Conservation (phyloP, 2,797 vertebrate genomes). For the Hypotaenidia philippensis region DNA sequence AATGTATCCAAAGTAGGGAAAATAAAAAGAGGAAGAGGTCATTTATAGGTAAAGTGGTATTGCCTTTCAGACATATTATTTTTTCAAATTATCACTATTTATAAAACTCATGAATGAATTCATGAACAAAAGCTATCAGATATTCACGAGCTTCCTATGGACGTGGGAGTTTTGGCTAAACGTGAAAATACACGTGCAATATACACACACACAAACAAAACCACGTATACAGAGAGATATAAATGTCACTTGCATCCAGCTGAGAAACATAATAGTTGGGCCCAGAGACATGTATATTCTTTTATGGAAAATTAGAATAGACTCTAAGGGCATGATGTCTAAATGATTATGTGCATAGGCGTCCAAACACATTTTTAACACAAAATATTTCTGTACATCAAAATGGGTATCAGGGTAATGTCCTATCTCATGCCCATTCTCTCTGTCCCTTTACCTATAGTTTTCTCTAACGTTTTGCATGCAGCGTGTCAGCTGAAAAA, state of each 20-base stretch:
- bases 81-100: slow-evolving; percentile 68
- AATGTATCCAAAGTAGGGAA: neutral
- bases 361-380: neutral
- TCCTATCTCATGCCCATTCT: neutral
- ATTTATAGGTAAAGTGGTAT: slow-evolving; percentile 28
- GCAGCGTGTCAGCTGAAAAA: neutral
- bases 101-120: slow-evolving; percentile 55
- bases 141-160: slow-evolving; percentile 34
- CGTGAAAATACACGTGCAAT: neutral
- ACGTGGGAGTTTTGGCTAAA: neutral
- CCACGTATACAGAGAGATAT: neutral
- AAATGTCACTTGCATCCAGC: neutral
- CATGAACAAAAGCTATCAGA: slow-evolving; percentile 46
- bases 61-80: slow-evolving; percentile 50
- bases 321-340: neutral
- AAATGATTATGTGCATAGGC: neutral
- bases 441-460: neutral
- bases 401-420: neutral
- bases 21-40: slow-evolving; percentile 22
- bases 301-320: neutral
- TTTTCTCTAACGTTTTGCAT: neutral
- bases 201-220: slow-evolving; percentile 10
- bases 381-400: neutral
- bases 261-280: neutral
- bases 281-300: neutral